Conservation (phyloP, 2,888 invertebrate species). For the Dorcus parallelipipedus region DNA sequence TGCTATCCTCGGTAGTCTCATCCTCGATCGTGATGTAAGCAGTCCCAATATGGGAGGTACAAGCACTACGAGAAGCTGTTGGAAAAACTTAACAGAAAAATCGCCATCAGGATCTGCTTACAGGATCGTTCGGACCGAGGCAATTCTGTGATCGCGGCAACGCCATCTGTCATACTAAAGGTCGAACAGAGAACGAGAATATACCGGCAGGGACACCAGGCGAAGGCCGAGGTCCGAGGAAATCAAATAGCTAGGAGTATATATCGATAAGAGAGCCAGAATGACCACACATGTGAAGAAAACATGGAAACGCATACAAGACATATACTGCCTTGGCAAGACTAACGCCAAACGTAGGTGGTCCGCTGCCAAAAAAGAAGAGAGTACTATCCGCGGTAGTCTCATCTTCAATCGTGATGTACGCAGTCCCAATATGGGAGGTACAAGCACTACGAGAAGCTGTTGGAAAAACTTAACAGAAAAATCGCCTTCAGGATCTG, state of each 20-base stretch:
- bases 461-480: conserved; percentile 4
- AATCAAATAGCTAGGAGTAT: conserved; percentile 8
- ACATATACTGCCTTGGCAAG: no score
- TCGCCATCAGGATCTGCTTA: conserved; percentile 4
- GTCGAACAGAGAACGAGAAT: no score
- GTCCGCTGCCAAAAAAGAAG: conserved; percentile 1
- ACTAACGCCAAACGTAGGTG: background rate
- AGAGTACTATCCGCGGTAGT: background rate
- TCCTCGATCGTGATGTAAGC: conserved; percentile 12
- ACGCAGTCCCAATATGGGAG: conserved; percentile 9
- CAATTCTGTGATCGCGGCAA: no score
- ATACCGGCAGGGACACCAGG: no score
- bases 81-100: conserved; percentile 1
- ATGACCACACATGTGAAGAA: conserved; percentile 3
- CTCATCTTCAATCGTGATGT: conserved; percentile 9
- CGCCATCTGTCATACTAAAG: no score
- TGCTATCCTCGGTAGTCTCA: background rate
- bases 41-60: conserved; percentile 1
- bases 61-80: background rate
- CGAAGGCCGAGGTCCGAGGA: background rate
- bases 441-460: background rate
- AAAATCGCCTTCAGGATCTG: background rate
- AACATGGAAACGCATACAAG: background rate
- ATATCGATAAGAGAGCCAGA: background rate
- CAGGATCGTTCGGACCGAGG: conserved; percentile 4